phyloP scores from a whole-genome alignment of 2,797 vertebrate genomes.

The Microchirus variegatus region DNA sequence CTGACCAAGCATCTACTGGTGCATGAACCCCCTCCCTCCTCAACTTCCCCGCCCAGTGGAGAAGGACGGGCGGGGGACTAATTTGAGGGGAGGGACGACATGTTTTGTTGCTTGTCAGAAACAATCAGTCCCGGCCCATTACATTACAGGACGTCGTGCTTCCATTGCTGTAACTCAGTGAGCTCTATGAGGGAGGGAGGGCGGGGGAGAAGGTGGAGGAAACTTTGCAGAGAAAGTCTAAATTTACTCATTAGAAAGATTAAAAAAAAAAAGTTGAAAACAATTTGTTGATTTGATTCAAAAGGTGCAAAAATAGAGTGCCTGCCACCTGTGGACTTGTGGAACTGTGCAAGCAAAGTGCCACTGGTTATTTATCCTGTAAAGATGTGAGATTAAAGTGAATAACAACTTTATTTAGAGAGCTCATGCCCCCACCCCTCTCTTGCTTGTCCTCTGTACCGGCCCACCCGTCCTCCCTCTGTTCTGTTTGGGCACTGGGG shows the following conservation, averaged over 20 bases:
- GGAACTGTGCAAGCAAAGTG: slow-evolving; percentile 1
- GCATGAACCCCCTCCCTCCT: slow-evolving; percentile 86
- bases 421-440: slow-evolving; percentile 54
- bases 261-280: slow-evolving; percentile 73
- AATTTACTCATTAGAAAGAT: slow-evolving; percentile 84
- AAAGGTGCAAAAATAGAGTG: slow-evolving; percentile 78
- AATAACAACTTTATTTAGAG: slow-evolving; percentile 78
- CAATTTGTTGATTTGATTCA: slow-evolving; percentile 74
- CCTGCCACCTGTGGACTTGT: slow-evolving; percentile 14
- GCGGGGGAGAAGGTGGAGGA: slow-evolving; percentile 83
- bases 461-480: slow-evolving; percentile 73
- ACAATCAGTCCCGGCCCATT: slow-evolving; percentile 98
- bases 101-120: slow-evolving; percentile 99
- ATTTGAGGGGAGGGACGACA: slow-evolving; percentile 99
- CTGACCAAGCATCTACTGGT: slow-evolving; percentile 80
- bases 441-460: slow-evolving; percentile 61
- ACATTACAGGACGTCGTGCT: slow-evolving; percentile 98
- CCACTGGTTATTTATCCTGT: slow-evolving; percentile 14
- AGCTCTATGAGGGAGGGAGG: slow-evolving; percentile 86
- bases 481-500: slow-evolving; percentile 80
- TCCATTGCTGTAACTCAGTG: slow-evolving; percentile 96
- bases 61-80: slow-evolving; percentile 89
- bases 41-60: slow-evolving; percentile 84
- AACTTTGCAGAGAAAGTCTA: slow-evolving; percentile 84
- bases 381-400: slow-evolving; percentile 55